Evolutionary conservation across 2,888 invertebrate genomes (phyloP).

Genomic region (Chironomus tentans): DNA sequence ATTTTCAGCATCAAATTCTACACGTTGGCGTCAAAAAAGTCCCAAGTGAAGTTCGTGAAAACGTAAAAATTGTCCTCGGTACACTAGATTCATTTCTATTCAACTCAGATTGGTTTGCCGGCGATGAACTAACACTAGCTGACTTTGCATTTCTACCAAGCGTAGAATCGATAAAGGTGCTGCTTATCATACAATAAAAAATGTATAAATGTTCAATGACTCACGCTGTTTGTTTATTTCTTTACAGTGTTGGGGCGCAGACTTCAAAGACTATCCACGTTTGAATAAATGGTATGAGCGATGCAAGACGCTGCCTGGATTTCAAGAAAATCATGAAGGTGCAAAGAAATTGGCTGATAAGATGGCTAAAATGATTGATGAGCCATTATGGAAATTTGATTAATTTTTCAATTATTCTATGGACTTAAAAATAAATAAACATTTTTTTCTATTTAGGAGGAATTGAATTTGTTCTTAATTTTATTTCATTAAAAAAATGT

Average conservation of each 20-base stretch:
- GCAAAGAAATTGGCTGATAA: constrained; percentile 48
- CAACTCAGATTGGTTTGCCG: constrained; percentile 40
- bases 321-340: constrained; percentile 50
- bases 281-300: constrained; percentile 47
- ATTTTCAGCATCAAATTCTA: constrained; percentile 36
- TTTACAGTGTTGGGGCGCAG: constrained; percentile 29
- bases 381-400: constrained; percentile 7
- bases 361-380: background rate
- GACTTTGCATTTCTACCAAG: constrained; percentile 41
- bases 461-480: too few relatives aligned
- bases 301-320: constrained; percentile 50
- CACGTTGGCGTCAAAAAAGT: constrained; percentile 31
- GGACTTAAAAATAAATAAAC: too few relatives aligned
- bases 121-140: constrained; percentile 42
- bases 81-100: constrained; percentile 38
- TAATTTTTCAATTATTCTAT: too few relatives aligned
- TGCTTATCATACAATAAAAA: too few relatives aligned
- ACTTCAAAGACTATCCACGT: constrained; percentile 29
- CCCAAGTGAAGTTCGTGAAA: background rate
- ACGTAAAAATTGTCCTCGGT: constrained; percentile 34
- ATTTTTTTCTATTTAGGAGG: too few relatives aligned
- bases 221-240: background rate
- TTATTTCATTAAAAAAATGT: too few relatives aligned
- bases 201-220: background rate
- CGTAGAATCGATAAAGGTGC: constrained; percentile 38